A percentile compares a stretch with the other conserved stretches of the same genome.
Evolutionary conservation across 2,888 invertebrate genomes (phyloP).

Genomic region (Melanotus villosus): DNA sequence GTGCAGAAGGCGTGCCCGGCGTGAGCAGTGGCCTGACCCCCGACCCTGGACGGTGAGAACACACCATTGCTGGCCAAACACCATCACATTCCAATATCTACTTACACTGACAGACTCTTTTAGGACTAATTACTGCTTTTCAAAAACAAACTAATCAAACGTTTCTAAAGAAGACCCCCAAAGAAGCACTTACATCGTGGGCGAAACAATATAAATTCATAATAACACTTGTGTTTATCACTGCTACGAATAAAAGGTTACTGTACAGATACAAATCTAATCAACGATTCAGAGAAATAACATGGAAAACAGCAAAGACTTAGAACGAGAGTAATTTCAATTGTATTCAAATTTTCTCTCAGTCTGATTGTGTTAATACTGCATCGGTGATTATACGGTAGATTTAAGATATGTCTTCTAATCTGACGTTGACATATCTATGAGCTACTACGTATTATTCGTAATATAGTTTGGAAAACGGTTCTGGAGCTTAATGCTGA

Average conservation of each 20-base stretch:
- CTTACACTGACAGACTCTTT: slow-evolving; percentile 27
- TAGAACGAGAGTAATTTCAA: neutral
- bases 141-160: neutral
- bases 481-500: too few relatives aligned
- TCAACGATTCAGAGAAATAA: neutral
- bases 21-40: slow-evolving; percentile 60
- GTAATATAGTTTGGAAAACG: too few relatives aligned
- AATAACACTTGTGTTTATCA: too few relatives aligned
- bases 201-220: too few relatives aligned
- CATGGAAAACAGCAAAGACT: neutral
- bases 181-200: neutral
- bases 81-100: slow-evolving; percentile 43
- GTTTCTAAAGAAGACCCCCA: neutral
- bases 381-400: neutral
- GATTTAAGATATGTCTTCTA: slow-evolving; percentile 5
- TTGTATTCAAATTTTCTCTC: slow-evolving; percentile 16
- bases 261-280: neutral
- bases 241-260: too few relatives aligned
- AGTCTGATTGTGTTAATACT: slow-evolving; percentile 1
- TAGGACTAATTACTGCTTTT: slow-evolving; percentile 32
- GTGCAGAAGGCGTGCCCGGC: slow-evolving; percentile 60
- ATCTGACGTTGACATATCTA: slow-evolving; percentile 21
- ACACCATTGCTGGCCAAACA: slow-evolving; percentile 50
- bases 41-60: slow-evolving; percentile 58
- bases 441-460: neutral